A percentile compares a stretch with the other conserved stretches of the same genome.
Conservation (phyloP, 30 jellyfish, hydroid and myxozoan genomes). For the Aurelia aurita complex sp. Pacific region DNA sequence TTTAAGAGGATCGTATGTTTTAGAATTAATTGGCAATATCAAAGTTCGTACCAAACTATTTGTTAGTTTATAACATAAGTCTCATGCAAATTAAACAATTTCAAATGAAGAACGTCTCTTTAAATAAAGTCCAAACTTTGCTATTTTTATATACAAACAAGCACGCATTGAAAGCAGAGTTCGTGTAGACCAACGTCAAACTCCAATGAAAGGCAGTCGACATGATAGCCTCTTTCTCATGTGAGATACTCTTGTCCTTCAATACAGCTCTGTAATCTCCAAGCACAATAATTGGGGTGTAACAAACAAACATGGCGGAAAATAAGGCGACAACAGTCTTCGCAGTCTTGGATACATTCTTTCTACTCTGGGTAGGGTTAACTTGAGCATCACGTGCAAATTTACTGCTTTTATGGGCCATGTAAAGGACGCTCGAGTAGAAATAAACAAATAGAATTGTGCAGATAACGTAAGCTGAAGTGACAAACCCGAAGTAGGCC, state of each 20-base stretch:
- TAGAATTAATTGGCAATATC: too few species aligned
- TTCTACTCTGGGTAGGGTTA: neutral
- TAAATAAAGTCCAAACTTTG: slow-evolving; percentile 26
- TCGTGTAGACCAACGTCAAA: slow-evolving; percentile 42
- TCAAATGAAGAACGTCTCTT: slow-evolving; percentile 8
- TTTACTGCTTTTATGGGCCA: slow-evolving; percentile 18
- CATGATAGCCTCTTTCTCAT: slow-evolving; percentile 8
- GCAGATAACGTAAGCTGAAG: slow-evolving; percentile 30
- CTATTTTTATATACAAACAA: slow-evolving; percentile 17
- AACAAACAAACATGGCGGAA: slow-evolving; percentile 34
- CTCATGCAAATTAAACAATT: too few species aligned
- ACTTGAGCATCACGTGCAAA: neutral
- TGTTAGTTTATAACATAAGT: too few species aligned
- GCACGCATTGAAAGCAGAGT: slow-evolving; percentile 46
- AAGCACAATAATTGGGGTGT: slow-evolving; percentile 34
- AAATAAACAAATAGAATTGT: slow-evolving; percentile 23
- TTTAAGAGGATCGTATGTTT: too few species aligned
- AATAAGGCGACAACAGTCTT: slow-evolving; percentile 41
- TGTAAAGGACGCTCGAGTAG: slow-evolving; percentile 37
- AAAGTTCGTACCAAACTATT: too few species aligned
- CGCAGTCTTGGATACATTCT: neutral
- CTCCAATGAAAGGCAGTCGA: slow-evolving; percentile 46
- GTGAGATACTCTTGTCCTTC: slow-evolving; percentile 12
- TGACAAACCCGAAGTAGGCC: slow-evolving; percentile 43
- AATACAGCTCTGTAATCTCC: slow-evolving; percentile 44